Evolutionary conservation across 1,140 invertebrate species (phyloP).

Genomic region (Drosophila burlai): DNA sequence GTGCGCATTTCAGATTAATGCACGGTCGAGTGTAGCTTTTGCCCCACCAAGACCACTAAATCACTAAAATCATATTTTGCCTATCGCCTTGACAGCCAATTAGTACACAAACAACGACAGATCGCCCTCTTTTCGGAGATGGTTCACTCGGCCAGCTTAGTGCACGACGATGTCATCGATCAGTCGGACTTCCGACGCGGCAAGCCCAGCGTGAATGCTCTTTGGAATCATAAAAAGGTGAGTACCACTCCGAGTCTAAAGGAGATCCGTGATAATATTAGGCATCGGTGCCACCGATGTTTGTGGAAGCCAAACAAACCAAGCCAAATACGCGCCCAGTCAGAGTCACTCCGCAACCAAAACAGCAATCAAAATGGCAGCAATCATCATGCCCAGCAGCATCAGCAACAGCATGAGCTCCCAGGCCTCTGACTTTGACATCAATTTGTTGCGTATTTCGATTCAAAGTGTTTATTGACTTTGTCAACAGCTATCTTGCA

Average conservation of each 20-base stretch:
- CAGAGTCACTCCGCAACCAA: slow-evolving; percentile 10
- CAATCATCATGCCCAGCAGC: slow-evolving; percentile 4
- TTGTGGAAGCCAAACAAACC: slow-evolving; percentile 46
- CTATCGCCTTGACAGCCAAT: slow-evolving; percentile 77
- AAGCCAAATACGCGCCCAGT: slow-evolving; percentile 38
- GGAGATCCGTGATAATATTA: slow-evolving; percentile 17
- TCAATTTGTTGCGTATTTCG: slow-evolving; percentile 65
- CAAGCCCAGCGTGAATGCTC: slow-evolving; percentile 96
- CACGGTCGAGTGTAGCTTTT: slow-evolving; percentile 32
- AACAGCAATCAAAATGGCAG: slow-evolving; percentile 25
- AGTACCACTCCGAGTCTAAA: not conserved
- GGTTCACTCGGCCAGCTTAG: slow-evolving; percentile 99
- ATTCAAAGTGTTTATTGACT: slow-evolving; percentile 54
- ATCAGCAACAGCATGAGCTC: not conserved
- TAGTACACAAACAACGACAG: slow-evolving; percentile 93
- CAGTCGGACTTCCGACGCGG: slow-evolving; percentile 96
- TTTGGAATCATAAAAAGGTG: slow-evolving; percentile 99
- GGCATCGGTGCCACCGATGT: slow-evolving; percentile 30
- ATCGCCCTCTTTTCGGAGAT: slow-evolving; percentile 99
- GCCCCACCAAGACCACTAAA: slow-evolving; percentile 5
- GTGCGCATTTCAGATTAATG: slow-evolving; percentile 44
- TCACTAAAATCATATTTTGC: slow-evolving; percentile 50
- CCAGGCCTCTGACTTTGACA: slow-evolving; percentile 53
- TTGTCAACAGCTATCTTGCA: slow-evolving; percentile 67
- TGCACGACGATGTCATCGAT: slow-evolving; percentile 99